Evolutionary conservation across 2,113 vertebrate species (phyloP).

Genomic region (Mirounga angustirostris): DNA sequence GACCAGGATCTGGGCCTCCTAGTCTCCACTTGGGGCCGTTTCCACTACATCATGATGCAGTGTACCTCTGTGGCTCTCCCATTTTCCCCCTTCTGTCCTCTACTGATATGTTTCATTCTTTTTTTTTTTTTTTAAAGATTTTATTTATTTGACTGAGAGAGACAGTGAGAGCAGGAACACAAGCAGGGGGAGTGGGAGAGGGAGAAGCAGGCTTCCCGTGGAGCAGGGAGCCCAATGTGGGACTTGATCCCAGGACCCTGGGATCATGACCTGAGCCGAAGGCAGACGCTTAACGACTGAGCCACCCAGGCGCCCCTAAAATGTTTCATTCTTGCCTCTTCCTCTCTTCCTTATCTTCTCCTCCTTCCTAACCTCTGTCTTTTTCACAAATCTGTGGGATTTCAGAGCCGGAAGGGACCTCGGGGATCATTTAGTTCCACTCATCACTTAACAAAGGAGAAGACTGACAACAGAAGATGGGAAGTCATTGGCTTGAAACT

Average conservation of each 20-base stretch:
- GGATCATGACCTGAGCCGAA: too few species aligned
- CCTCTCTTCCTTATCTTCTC: neutral
- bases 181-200: too few species aligned
- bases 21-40: neutral
- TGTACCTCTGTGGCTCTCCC: neutral
- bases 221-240: too few species aligned
- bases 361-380: conserved; percentile 9
- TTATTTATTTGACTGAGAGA: too few species aligned
- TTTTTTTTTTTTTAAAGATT: too few species aligned
- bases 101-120: neutral
- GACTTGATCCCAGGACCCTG: too few species aligned
- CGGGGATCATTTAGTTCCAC: conserved; percentile 12
- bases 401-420: conserved; percentile 50
- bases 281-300: too few species aligned
- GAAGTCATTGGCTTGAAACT: conserved; percentile 50
- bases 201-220: too few species aligned
- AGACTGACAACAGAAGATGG: conserved; percentile 43
- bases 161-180: too few species aligned
- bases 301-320: neutral
- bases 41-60: neutral
- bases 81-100: neutral
- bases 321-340: neutral
- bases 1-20: neutral
- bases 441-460: conserved; percentile 40
- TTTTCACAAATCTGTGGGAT: conserved; percentile 20